These are phyloP conservation scores for Spinibarbus caldwelli DNA, from an alignment of 2,797 vertebrate genomes.

Conservation along the genomic window DNA sequence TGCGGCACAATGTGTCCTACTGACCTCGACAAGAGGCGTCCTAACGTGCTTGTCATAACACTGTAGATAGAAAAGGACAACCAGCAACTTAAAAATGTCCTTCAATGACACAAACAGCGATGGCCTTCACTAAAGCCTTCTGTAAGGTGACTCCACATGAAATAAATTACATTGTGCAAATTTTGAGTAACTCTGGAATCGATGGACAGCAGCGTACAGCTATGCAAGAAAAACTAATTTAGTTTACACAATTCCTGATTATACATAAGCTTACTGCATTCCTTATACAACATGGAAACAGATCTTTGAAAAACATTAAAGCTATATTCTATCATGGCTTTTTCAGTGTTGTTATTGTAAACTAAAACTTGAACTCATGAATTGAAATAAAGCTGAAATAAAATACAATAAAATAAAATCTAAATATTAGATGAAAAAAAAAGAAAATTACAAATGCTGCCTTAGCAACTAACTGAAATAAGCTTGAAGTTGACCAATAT, in stretches of 20 bases:
- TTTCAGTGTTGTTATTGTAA: background rate
- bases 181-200: background rate
- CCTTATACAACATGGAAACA: background rate
- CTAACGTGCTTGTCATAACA: slow-evolving; percentile 27
- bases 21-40: slow-evolving; percentile 4
- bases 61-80: slow-evolving; percentile 4
- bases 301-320: background rate
- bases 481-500: too few relatives aligned
- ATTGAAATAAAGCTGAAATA: background rate
- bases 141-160: slow-evolving; percentile 17
- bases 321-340: background rate
- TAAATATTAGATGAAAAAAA: too few relatives aligned
- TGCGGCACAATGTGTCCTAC: background rate
- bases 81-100: slow-evolving; percentile 25
- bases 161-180: slow-evolving; percentile 17
- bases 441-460: background rate
- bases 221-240: background rate
- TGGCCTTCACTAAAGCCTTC: background rate
- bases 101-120: slow-evolving; percentile 24
- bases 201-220: background rate
- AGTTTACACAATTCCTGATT: background rate
- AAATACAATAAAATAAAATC: too few relatives aligned
- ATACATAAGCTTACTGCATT: background rate
- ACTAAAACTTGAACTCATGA: too few relatives aligned
- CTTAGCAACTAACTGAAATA: background rate